Evolutionary conservation across 1,140 invertebrate species (phyloP), one percentile per base, ranked within the genome.

Genomic region (Zaprionus vittiger): DNA sequence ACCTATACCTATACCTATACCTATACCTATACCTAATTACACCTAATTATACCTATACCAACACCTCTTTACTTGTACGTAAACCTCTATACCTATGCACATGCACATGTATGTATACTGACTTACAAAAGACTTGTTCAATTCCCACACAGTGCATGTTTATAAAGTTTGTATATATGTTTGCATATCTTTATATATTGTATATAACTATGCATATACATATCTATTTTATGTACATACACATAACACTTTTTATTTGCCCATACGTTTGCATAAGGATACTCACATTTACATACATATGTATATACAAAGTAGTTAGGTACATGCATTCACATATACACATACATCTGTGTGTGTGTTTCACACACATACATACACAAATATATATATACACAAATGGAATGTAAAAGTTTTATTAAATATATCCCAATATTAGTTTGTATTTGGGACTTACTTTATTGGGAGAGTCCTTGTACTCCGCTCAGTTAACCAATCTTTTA

Each of bases 61-160:
- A 47, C 9, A 9, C 7, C 41, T 47, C n/a, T 47, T 15, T 47
- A 17, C n/a, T 12, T 47, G 9, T 47, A 17, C 41, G 6, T 64
- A 54, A 26, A 64, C 3, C 11, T 64, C 22, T 64, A 52, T 37
- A 17, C 26, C 28, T 26, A 28, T 41, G 9, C 41, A 44, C 15
- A 6, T 44, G 1, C 12, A 44, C n/a, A 14, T 14, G n/a, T 62
- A 22, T 9, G 6, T 59, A 59, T 20, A 37, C 4, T 11, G 1
- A 31, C 15, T 41, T 69, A 69, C 65, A 69, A 73, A 73, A 61
- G 64, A 73, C 71, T 73, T 73, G 71, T 55, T 73, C 47, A 60
- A 60, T 52, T 52, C 47, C 11, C 31, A 31, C 7, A 34, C 0
- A 34, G 31, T 34, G 31, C 9, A 26, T 12, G 14, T 15, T 5